These are phyloP conservation scores for Fragum fragum DNA, from an alignment of 2,888 invertebrate genomes.

Conservation along the genomic window DNA sequence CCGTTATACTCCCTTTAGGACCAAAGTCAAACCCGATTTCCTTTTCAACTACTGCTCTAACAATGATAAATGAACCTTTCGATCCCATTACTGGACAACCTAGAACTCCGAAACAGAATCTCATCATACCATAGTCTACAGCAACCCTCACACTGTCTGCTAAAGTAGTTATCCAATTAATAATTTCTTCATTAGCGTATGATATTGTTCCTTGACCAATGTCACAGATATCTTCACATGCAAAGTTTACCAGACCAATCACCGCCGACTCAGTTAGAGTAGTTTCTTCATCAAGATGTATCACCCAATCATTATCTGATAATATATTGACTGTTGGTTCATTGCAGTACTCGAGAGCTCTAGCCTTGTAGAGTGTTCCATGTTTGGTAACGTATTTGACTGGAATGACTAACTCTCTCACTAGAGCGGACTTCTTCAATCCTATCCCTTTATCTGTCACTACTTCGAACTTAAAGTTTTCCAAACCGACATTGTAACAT, in stretches of 20 bases:
- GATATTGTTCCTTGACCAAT: conserved; percentile 69
- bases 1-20: conserved; percentile 69
- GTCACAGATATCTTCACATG: conserved; percentile 58
- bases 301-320: conserved; percentile 66
- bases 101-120: conserved; percentile 62
- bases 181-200: conserved; percentile 69
- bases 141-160: conserved; percentile 68
- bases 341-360: conserved; percentile 69
- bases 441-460: conserved; percentile 67
- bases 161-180: conserved; percentile 69
- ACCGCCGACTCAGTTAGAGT: conserved; percentile 60
- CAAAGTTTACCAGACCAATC: conserved; percentile 68
- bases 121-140: conserved; percentile 68
- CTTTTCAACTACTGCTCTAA: conserved; percentile 61
- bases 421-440: conserved; percentile 53
- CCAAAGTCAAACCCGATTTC: conserved; percentile 70
- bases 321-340: conserved; percentile 65
- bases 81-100: conserved; percentile 67
- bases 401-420: conserved; percentile 67
- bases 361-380: conserved; percentile 67
- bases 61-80: conserved; percentile 70
- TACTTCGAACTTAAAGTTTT: conserved; percentile 70
- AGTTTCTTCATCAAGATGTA: conserved; percentile 71
- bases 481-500: conserved; percentile 65
- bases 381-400: conserved; percentile 57